Percentiles rank a stretch among this genome's conserved stretches.
Evolutionary conservation across 2,797 vertebrate genomes (phyloP).

Genomic region (Cercopithecus neglectus): DNA sequence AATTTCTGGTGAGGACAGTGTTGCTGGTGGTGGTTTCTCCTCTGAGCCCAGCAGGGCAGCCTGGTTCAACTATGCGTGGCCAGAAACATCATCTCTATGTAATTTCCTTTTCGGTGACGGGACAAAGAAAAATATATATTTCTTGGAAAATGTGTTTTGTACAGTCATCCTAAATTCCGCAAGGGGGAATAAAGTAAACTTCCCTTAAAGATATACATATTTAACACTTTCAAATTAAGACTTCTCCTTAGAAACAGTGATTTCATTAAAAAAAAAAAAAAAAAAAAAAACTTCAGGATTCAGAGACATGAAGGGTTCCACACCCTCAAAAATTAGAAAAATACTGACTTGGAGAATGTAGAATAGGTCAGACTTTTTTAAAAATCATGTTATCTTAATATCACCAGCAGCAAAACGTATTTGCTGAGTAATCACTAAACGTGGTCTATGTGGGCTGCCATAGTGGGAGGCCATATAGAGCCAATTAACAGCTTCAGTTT

Average conservation of each 20-base stretch:
- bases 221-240: slow-evolving; percentile 42
- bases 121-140: not conserved
- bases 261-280: not conserved
- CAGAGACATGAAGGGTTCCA: not conserved
- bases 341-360: not conserved
- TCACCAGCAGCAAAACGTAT: not conserved
- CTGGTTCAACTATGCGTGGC: not conserved
- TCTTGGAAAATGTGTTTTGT: slow-evolving; percentile 16
- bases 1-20: not conserved
- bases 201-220: not conserved
- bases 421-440: not conserved
- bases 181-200: not conserved
- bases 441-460: not conserved
- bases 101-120: not conserved
- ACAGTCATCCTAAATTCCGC: slow-evolving; percentile 17
- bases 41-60: not conserved
- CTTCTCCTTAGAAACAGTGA: slow-evolving; percentile 23
- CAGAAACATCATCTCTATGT: not conserved
- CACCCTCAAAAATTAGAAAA: not conserved
- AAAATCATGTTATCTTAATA: not conserved
- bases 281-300: not conserved
- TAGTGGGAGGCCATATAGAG: not conserved
- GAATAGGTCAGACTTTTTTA: not conserved
- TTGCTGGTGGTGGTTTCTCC: not conserved
- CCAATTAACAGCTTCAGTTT: not conserved